A percentile compares a stretch with the other conserved stretches of the same genome.
phyloP scores from a whole-genome alignment of 1,140 invertebrate genomes.

The Goniozus legneri region DNA sequence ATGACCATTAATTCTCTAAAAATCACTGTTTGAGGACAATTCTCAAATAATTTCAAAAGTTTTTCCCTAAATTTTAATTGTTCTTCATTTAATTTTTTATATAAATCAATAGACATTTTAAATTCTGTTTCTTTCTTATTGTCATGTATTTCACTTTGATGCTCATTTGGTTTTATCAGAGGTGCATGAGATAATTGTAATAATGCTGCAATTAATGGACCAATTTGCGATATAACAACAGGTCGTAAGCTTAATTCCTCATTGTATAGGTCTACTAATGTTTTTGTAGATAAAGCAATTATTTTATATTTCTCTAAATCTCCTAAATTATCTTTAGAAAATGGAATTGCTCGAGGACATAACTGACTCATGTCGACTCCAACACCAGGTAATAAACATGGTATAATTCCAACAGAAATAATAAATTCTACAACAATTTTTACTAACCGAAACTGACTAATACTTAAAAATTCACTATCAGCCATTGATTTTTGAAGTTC shows the following conservation, averaged over 20 bases:
- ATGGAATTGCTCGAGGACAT: slow-evolving; percentile 30
- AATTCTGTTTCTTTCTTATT: slow-evolving; percentile 17
- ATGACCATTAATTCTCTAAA: slow-evolving; percentile 70
- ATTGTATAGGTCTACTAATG: slow-evolving; percentile 43
- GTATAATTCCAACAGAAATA: slow-evolving; percentile 62
- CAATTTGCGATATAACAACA: slow-evolving; percentile 44
- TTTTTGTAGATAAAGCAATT: slow-evolving; percentile 33
- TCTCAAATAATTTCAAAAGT: slow-evolving; percentile 56
- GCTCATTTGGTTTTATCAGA: slow-evolving; percentile 56
- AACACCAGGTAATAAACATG: slow-evolving; percentile 63
- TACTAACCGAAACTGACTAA: slow-evolving; percentile 57
- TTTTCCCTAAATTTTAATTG: slow-evolving; percentile 55
- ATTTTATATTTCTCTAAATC: slow-evolving; percentile 43
- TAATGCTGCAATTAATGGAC: slow-evolving; percentile 61
- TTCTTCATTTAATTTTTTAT: slow-evolving; percentile 53
- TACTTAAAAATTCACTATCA: slow-evolving; percentile 55
- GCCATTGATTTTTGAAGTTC: slow-evolving; percentile 25
- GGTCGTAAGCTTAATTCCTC: slow-evolving; percentile 42
- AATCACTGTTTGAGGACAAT: slow-evolving; percentile 59
- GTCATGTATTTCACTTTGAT: neutral
- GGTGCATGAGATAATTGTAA: slow-evolving; percentile 68
- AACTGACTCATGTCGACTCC: slow-evolving; percentile 56
- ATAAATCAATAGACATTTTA: slow-evolving; percentile 48
- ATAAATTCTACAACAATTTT: slow-evolving; percentile 60
- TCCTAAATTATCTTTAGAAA: slow-evolving; percentile 29